Conservation (phyloP, 2,888 invertebrate genomes). For the Theodoxus fluviatilis region DNA sequence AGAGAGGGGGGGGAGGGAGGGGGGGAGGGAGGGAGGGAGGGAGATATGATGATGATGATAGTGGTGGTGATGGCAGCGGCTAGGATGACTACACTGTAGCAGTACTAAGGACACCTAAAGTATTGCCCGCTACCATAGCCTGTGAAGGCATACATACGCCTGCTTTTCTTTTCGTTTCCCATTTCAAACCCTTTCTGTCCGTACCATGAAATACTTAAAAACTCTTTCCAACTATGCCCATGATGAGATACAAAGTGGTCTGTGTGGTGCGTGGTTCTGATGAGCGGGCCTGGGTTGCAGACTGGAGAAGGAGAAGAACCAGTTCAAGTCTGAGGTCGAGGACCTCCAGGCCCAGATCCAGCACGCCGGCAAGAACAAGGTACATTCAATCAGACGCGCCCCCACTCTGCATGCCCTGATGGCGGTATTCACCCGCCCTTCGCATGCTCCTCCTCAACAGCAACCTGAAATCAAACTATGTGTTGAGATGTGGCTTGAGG, state of each 20-base stretch:
- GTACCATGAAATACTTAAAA: no score
- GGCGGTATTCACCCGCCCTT: constrained; percentile 21
- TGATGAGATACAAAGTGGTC: no score
- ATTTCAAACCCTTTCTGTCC: no score
- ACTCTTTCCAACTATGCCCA: no score
- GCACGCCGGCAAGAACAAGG: constrained; percentile 98
- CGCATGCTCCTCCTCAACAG: not conserved
- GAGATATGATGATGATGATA: not conserved
- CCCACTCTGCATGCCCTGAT: not conserved
- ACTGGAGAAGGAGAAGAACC: constrained; percentile 99
- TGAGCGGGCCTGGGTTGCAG: constrained; percentile 56
- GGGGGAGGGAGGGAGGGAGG: not conserved
- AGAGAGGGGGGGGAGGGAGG: constrained; percentile 12
- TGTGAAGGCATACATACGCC: no score
- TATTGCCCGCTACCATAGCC: no score
- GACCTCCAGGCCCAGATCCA: constrained; percentile 96
- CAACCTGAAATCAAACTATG: no score
- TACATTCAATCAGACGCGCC: constrained; percentile 65
- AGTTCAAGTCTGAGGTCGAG: constrained; percentile 97
- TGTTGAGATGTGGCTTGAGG: no score
- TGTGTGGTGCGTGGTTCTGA: no score
- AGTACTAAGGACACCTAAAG: no score
- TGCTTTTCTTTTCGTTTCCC: no score
- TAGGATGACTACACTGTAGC: no score
- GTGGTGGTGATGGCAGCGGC: not conserved